Evolutionary conservation across 2,888 invertebrate species (phyloP).

Genomic region (Aspidiotus destructor): DNA sequence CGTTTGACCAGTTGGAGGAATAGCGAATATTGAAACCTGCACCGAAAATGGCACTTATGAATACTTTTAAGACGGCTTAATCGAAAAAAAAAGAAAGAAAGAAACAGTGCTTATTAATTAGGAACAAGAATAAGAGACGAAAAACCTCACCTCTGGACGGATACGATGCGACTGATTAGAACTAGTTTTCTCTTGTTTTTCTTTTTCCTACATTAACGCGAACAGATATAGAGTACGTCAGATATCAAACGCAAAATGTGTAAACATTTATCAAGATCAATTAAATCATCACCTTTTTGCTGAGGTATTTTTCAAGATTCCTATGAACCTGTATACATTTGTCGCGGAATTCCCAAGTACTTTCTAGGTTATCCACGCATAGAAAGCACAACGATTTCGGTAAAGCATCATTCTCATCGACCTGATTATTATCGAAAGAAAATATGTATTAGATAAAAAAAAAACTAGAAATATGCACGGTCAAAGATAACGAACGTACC

Average conservation of each 20-base stretch:
- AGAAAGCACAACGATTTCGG: conserved; percentile 48
- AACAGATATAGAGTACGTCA: neutral
- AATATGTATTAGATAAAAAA: neutral
- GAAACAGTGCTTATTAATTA: too few species aligned
- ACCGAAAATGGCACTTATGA: neutral
- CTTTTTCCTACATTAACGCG: conserved; percentile 13
- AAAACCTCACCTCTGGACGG: conserved; percentile 24
- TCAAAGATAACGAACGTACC: conserved; percentile 38
- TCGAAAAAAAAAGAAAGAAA: neutral
- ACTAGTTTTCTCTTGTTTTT: conserved; percentile 1
- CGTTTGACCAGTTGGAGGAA: neutral
- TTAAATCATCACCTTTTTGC: conserved; percentile 8
- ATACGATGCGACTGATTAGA: conserved; percentile 8
- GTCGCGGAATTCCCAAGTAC: conserved; percentile 46
- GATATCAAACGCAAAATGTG: neutral
- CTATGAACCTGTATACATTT: conserved; percentile 43
- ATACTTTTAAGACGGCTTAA: neutral
- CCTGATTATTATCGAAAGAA: conserved; percentile 39
- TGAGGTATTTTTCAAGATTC: conserved; percentile 35
- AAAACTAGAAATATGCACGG: conserved; percentile 31
- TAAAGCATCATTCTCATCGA: conserved; percentile 45
- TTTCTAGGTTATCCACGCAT: conserved; percentile 47
- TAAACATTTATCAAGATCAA: neutral
- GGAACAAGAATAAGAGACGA: neutral
- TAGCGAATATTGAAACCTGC: conserved; percentile 29